Base-by-base conservation (phyloP, 2,888 invertebrate genomes). In the Tubulanus polymorphus region DNA sequence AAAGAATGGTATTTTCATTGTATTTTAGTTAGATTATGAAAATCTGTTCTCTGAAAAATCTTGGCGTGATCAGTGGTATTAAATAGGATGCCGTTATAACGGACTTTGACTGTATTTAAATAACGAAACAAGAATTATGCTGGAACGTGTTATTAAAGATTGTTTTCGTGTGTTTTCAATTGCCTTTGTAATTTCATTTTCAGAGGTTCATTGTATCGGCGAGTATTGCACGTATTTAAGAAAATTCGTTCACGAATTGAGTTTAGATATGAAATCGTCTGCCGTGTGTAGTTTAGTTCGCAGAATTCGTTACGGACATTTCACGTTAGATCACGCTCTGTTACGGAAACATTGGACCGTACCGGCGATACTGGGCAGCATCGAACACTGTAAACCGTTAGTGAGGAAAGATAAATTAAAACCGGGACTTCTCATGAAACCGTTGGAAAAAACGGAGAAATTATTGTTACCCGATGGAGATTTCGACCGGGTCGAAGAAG, bases 191-290 rank as follows among this genome's bases (percentile, higher is more conserved):
- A 29, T 57, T 53, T 56, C 53, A 26, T 46, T 68, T 68, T 46
- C 82, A 90, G 94, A 95, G 82, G 81, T 96, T 28, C 90, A 92
- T 73, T 85, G 88, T 35, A 85, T 92, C 26, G 93, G 94, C 79
- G 95, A 94, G 79, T 85, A 85, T 66, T 89, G 90, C 62, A 80
- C 48, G 1, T 72, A 69, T 53, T 79, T 97, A 20, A 87, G 86
- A 74, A 82, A 84, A 0, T 68, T 96, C n/a, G 80, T 95, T 15
- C 87, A 92, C 73, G 90, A 93, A 60, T 81, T 96, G 35, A 97
- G 93, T 3, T 74, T 89, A 1, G 85, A 87, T 70, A 73, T 94
- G 37, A 88, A 87, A 67, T 86, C 88, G 1, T 85, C 86, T 1
- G 95, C 96, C 0, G 86, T 89, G 63, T 91, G 92, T 71, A 86